Evolutionary conservation across 2,113 vertebrate species (phyloP).

Genomic region (Eretmochelys imbricata): DNA sequence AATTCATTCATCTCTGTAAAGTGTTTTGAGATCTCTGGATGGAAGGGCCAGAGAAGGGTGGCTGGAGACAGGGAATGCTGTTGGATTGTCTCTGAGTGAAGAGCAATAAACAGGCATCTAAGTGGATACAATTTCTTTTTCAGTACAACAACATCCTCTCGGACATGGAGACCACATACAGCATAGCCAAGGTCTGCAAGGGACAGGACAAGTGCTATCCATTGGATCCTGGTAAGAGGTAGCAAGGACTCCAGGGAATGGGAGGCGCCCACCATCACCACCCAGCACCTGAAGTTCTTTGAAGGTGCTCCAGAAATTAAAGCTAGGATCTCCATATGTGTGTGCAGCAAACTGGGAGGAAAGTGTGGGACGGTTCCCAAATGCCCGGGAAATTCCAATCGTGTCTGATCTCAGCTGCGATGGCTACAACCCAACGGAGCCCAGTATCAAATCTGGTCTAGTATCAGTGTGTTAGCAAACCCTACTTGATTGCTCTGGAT

Average conservation of each 20-base stretch:
- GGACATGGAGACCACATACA: slow-evolving; percentile 94
- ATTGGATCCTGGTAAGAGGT: slow-evolving; percentile 90
- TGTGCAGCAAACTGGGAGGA: neutral
- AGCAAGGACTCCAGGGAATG: neutral
- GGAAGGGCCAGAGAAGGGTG: neutral
- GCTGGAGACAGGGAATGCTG: neutral
- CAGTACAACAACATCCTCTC: slow-evolving; percentile 93
- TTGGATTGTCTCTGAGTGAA: neutral
- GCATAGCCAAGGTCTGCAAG: slow-evolving; percentile 89
- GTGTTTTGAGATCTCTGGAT: neutral
- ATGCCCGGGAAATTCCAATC: neutral
- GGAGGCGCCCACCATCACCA: neutral
- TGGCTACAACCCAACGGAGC: neutral
- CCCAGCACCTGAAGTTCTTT: neutral
- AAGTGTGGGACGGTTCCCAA: neutral
- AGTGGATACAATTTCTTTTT: neutral
- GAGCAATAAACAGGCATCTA: neutral
- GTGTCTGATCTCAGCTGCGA: neutral
- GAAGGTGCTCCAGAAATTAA: neutral
- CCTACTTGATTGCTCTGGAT: neutral
- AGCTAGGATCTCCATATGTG: neutral
- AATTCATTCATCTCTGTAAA: neutral
- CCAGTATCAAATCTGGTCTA: neutral
- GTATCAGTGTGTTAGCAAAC: neutral
- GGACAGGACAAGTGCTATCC: slow-evolving; percentile 78